Base-by-base conservation (phyloP, 2,113 vertebrate genomes). In the Microcebus lehilahytsara region DNA sequence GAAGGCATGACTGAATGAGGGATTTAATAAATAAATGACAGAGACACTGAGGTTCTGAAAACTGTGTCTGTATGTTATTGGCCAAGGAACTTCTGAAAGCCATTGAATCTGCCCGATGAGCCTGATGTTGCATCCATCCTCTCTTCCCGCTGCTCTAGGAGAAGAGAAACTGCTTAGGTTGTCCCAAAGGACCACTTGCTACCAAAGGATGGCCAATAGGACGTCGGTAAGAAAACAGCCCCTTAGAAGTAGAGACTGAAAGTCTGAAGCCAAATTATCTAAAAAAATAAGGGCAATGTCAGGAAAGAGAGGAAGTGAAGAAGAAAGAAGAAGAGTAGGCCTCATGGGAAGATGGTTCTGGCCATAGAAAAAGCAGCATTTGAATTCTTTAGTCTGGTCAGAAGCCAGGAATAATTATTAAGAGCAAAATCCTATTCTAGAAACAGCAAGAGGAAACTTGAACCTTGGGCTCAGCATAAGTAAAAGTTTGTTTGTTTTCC, bases 401-500 rank as follows among this genome's bases (percentile, higher is more conserved):
- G 74, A 77, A 79, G 96, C 95, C 96, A 97, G 69, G 85, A 85
- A 92, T 93, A 91, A 97, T 80, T 56, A 85, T 95, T 13, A 74
- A 92, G 77, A 66, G 46, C 25, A 71, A 91, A 80, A 81, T 89
- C 92, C 69, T 75, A 27, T 40, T 42, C 77, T 92, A 91, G 94
- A 89, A 75, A 58, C 42, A 40, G 49, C 64, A 40, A 89, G 72
- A 95, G 69, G 96, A 98, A 97, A 96, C 49, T 64, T 62, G 67
- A 98, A 51, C 71, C 58, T 25, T 53, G 60, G 66, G 91, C 60
- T 94, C 58, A 9, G 56, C 17, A 7, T 79, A 85, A 97, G 90
- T 71, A 64, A 78, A 93, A 95, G n/a, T 87, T 92, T 96, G 83
- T 97, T 97, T 97, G 91, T 97, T 96, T 97, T 97, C 87, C 85